These are phyloP conservation scores for Myodes glareolus DNA, from an alignment of 2,113 vertebrate genomes.

Conservation along the genomic window DNA sequence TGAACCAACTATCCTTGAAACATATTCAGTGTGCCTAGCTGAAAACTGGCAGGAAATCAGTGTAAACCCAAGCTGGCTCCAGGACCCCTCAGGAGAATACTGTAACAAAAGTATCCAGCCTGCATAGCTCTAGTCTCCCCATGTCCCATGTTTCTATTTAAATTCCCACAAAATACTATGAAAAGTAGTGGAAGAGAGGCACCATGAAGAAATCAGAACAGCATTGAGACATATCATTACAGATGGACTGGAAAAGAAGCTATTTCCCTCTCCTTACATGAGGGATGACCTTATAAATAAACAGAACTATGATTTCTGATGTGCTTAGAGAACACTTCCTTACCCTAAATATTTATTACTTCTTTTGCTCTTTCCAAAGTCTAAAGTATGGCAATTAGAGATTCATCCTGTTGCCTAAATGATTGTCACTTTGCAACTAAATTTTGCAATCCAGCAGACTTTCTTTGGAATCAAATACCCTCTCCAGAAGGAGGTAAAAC, in stretches of 20 bases:
- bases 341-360: not conserved
- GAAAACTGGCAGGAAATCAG: constrained; percentile 57
- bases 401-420: not conserved
- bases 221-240: not conserved
- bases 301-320: constrained; percentile 9
- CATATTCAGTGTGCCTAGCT: constrained; percentile 6
- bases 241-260: not conserved
- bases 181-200: not conserved
- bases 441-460: constrained; percentile 28
- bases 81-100: not conserved
- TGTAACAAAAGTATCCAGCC: constrained; percentile 31
- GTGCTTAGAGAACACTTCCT: not conserved
- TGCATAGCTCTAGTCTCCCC: not conserved
- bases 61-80: constrained; percentile 46
- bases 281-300: not conserved
- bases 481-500: not conserved
- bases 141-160: not conserved
- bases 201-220: not conserved
- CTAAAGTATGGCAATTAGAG: constrained; percentile 25
- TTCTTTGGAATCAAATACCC: not conserved
- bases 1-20: constrained; percentile 66
- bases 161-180: not conserved
- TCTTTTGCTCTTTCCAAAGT: constrained; percentile 4
- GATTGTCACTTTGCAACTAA: constrained; percentile 2
- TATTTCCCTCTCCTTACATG: not conserved